These are phyloP conservation scores for Theropithecus gelada DNA, from an alignment of 2,113 vertebrate species.

Conservation along the genomic window DNA sequence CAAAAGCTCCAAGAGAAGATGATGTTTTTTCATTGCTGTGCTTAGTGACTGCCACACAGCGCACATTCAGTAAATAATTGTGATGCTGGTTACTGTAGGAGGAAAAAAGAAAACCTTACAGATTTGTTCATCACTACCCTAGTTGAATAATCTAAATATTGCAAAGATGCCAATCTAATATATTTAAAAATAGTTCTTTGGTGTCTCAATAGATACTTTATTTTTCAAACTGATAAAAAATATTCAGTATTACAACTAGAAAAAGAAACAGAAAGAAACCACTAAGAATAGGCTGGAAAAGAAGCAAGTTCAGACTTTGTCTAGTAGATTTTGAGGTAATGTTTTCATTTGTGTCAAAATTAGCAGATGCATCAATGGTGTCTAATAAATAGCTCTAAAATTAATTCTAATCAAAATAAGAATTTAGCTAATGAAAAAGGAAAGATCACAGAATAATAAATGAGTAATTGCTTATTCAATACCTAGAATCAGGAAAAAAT, in stretches of 20 bases:
- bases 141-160: background rate
- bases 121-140: background rate
- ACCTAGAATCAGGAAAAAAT: background rate
- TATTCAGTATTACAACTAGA: background rate
- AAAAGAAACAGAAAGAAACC: background rate
- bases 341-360: slow-evolving; percentile 4
- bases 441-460: slow-evolving; percentile 10
- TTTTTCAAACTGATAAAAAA: background rate
- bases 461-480: background rate
- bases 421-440: background rate
- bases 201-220: background rate
- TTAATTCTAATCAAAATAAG: background rate
- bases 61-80: background rate
- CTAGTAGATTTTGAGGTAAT: background rate
- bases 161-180: background rate
- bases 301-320: background rate
- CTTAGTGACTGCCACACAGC: background rate
- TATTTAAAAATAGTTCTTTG: background rate
- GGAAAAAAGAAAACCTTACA: background rate
- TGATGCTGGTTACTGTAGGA: background rate
- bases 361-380: background rate
- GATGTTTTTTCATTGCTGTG: background rate
- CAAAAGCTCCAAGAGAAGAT: background rate
- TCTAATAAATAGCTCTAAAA: background rate
- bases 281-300: background rate